Evolutionary conservation across 2,797 vertebrate species (phyloP).

Genomic region (Natrix natrix): DNA sequence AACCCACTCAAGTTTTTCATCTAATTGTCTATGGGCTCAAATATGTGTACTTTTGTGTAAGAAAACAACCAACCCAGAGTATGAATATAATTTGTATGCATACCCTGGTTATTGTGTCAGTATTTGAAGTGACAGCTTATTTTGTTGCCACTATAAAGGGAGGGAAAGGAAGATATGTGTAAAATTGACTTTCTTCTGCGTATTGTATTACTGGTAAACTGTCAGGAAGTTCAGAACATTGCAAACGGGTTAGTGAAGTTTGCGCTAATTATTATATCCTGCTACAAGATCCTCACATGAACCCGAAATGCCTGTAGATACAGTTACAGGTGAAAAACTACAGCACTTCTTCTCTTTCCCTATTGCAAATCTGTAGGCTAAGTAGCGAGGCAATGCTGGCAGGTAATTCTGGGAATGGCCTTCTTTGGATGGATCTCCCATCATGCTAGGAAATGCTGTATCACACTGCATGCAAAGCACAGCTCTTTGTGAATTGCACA

Average conservation of each 20-base stretch:
- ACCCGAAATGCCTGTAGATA: not conserved
- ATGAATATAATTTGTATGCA: not conserved
- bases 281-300: not conserved
- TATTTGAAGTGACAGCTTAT: not conserved
- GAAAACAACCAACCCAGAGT: not conserved
- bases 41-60: not conserved
- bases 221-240: not conserved
- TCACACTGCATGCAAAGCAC: not conserved
- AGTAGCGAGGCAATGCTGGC: not conserved
- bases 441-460: not conserved
- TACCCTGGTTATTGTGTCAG: not conserved
- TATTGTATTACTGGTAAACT: not conserved
- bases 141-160: not conserved
- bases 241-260: not conserved
- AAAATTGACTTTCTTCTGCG: not conserved
- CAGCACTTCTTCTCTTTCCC: not conserved
- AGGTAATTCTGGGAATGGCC: not conserved
- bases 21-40: not conserved
- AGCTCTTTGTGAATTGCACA: not conserved
- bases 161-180: not conserved
- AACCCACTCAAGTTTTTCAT: not conserved
- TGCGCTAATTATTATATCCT: not conserved
- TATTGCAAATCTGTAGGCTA: not conserved
- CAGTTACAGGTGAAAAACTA: not conserved
- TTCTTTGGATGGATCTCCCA: not conserved